Conservation (phyloP, 1,140 invertebrate species). For the Drosophila guanche region DNA sequence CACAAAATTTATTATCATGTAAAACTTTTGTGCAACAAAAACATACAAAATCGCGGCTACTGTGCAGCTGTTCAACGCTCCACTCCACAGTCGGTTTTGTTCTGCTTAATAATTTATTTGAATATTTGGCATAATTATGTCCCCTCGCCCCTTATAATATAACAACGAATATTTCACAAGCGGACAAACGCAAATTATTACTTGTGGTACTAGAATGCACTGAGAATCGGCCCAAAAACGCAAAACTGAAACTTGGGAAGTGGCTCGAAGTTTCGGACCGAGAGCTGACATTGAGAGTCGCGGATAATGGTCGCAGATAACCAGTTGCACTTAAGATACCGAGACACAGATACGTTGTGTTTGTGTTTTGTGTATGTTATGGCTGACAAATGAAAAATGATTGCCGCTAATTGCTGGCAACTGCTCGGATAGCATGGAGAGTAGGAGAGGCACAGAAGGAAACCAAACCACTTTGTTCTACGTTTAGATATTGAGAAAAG, state of each 20-base stretch:
- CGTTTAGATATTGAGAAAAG: slow-evolving; percentile 44
- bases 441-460: slow-evolving; percentile 5
- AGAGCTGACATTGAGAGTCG: slow-evolving; percentile 54
- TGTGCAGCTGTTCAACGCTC: slow-evolving; percentile 57
- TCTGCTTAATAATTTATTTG: slow-evolving; percentile 80
- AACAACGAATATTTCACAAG: slow-evolving; percentile 52
- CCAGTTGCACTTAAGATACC: slow-evolving; percentile 28
- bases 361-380: slow-evolving; percentile 17
- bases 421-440: slow-evolving; percentile 4
- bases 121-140: slow-evolving; percentile 74
- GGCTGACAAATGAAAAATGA: slow-evolving; percentile 64
- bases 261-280: slow-evolving; percentile 20
- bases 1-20: slow-evolving; percentile 72
- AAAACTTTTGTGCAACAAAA: slow-evolving; percentile 78
- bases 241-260: slow-evolving; percentile 27
- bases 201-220: slow-evolving; percentile 53
- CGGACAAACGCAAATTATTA: slow-evolving; percentile 27
- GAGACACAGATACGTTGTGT: slow-evolving; percentile 8
- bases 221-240: slow-evolving; percentile 42
- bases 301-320: slow-evolving; percentile 46
- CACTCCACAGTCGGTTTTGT: slow-evolving; percentile 40
- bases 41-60: slow-evolving; percentile 49
- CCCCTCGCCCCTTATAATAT: slow-evolving; percentile 27
- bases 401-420: slow-evolving; percentile 66
- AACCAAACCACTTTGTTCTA: slow-evolving; percentile 39